Percentiles rank a stretch among this genome's conserved stretches.
Evolutionary conservation across 2,113 vertebrate genomes (phyloP).

Genomic region (Pygoscelis antarcticus): DNA sequence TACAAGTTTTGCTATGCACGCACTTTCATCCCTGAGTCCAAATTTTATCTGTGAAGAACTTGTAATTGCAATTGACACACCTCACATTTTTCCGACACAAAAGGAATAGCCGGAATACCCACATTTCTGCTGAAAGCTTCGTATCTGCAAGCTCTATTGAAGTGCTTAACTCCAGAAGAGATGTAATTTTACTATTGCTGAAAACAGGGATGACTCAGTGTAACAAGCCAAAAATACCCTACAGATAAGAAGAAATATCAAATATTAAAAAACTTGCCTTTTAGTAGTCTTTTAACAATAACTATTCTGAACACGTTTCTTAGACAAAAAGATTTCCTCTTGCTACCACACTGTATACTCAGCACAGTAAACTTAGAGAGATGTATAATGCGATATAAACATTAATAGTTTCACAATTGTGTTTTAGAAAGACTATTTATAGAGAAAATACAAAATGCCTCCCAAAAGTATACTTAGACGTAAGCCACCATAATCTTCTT

Average conservation of each 20-base stretch:
- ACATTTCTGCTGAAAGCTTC: background rate
- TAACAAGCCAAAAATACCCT: conserved; percentile 40
- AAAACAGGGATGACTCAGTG: background rate
- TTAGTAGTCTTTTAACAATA: conserved; percentile 51
- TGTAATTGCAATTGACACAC: background rate
- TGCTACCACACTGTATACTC: conserved; percentile 48
- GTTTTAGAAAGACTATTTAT: conserved; percentile 85
- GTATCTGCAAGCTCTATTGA: background rate
- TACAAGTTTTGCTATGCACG: background rate
- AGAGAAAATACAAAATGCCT: conserved; percentile 86
- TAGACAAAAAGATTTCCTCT: conserved; percentile 66
- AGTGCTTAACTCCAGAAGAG: background rate
- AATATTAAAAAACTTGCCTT: conserved; percentile 46
- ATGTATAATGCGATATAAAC: conserved; percentile 82
- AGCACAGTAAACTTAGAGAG: conserved; percentile 73
- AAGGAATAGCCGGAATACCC: background rate
- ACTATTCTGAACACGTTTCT: conserved; percentile 60
- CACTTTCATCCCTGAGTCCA: background rate
- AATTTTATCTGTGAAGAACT: background rate
- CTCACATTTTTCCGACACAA: background rate
- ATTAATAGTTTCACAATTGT: conserved; percentile 82
- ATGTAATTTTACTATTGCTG: background rate
- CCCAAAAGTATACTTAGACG: conserved; percentile 90
- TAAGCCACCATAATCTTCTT: conserved; percentile 99
- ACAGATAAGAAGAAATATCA: conserved; percentile 40